Conservation (phyloP, 2,113 vertebrate genomes). For the Petaurus breviceps region DNA sequence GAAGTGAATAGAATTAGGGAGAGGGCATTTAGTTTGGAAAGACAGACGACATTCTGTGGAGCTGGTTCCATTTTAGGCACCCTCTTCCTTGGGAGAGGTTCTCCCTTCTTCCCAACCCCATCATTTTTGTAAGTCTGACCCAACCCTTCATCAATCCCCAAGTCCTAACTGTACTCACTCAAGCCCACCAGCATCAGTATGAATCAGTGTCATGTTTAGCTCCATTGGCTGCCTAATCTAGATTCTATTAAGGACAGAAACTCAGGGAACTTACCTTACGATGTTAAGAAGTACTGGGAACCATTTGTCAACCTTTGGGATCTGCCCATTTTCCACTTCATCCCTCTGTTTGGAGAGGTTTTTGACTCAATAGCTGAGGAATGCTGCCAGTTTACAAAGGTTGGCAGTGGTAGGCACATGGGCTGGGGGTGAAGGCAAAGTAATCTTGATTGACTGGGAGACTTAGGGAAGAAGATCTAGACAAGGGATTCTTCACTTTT, state of each 20-base stretch:
- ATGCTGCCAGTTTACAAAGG: constrained; percentile 72
- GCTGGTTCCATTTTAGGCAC: constrained; percentile 10
- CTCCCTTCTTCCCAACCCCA: neutral
- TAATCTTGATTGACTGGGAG: accelerated
- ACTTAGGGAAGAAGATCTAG: neutral
- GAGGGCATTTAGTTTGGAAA: neutral
- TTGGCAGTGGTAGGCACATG: neutral
- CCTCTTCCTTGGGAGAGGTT: neutral
- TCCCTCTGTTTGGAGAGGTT: constrained; percentile 54
- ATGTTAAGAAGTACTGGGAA: constrained; percentile 9
- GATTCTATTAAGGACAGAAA: neutral
- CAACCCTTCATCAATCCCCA: neutral
- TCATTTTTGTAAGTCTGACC: constrained; percentile 20
- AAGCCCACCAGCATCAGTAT: neutral
- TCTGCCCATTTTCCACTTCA: constrained; percentile 48
- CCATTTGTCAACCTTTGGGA: constrained; percentile 15
- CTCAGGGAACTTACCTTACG: neutral
- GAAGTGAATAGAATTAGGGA: neutral
- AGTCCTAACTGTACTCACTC: neutral
- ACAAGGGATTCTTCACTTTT: neutral
- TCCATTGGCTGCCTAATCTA: neutral
- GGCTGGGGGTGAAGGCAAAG: neutral
- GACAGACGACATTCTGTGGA: neutral
- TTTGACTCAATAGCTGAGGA: constrained; percentile 83
- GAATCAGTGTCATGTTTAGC: neutral